Conservation (phyloP, 1,140 invertebrate species). For the Papilio polytes region DNA sequence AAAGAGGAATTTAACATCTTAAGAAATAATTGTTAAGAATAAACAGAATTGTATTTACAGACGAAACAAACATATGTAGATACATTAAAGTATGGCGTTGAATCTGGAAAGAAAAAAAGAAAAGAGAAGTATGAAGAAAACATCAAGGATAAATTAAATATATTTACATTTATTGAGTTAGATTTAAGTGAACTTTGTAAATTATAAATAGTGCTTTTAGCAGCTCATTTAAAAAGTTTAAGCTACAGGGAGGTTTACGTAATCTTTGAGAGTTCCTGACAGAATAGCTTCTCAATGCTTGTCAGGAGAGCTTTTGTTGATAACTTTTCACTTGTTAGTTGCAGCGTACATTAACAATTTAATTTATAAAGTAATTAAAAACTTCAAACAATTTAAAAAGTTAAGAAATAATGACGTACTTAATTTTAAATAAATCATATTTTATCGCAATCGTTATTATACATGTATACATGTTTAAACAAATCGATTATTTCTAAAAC, state of each 20-base stretch:
- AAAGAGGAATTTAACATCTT: conserved; percentile 30
- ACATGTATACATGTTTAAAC: too few species aligned
- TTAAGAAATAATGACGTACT: too few species aligned
- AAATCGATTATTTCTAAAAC: too few species aligned
- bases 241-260: conserved; percentile 42
- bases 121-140: too few species aligned
- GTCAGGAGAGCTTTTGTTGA: conserved; percentile 51
- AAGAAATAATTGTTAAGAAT: background rate
- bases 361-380: conserved; percentile 39
- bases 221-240: conserved; percentile 42
- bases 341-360: conserved; percentile 29
- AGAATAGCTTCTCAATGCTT: conserved; percentile 47
- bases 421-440: background rate
- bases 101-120: too few species aligned
- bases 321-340: conserved; percentile 51
- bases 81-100: too few species aligned
- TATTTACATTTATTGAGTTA: too few species aligned
- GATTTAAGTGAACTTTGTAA: too few species aligned
- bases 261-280: conserved; percentile 53
- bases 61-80: too few species aligned
- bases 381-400: conserved; percentile 1
- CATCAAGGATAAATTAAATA: too few species aligned
- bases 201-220: background rate
- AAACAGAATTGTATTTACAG: too few species aligned
- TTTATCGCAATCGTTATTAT: too few species aligned